phyloP scores from a whole-genome alignment of 1,140 invertebrate species.

The Teleopsis dalmanni region DNA sequence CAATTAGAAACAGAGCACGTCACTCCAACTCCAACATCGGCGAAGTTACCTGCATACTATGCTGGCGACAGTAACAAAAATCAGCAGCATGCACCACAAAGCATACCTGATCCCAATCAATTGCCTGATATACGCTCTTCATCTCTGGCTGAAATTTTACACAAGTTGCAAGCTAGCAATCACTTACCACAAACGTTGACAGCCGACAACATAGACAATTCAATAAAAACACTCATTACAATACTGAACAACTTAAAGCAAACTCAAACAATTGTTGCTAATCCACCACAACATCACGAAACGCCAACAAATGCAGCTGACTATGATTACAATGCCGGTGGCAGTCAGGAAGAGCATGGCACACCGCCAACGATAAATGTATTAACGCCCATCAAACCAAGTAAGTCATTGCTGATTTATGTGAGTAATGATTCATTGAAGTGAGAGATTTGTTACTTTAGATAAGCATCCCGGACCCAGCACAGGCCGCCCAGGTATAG shows the following conservation, averaged over 20 bases:
- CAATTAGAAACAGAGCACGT: no score
- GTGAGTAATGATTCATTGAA: background rate
- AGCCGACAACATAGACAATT: conserved; percentile 66
- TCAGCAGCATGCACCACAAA: background rate
- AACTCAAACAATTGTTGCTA: conserved; percentile 40
- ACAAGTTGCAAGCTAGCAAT: conserved; percentile 63
- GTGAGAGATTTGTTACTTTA: conserved; percentile 5
- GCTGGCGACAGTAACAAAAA: background rate
- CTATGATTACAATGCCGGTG: conserved; percentile 26
- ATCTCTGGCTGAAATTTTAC: conserved; percentile 48
- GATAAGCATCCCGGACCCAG: conserved; percentile 44
- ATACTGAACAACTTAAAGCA: conserved; percentile 60
- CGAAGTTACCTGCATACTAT: conserved; percentile 2
- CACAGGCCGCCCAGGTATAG: conserved; percentile 69
- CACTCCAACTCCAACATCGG: background rate
- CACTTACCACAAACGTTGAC: conserved; percentile 64
- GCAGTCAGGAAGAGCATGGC: conserved; percentile 15
- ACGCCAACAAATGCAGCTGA: conserved; percentile 16
- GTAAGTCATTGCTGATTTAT: conserved; percentile 16
- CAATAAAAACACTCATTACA: conserved; percentile 65
- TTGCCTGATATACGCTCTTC: conserved; percentile 38
- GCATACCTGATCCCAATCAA: conserved; percentile 23
- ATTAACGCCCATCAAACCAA: conserved; percentile 16
- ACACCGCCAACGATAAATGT: background rate
- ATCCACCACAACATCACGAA: conserved; percentile 41